Percentiles rank a stretch among this genome's conserved stretches.
Evolutionary conservation across 2,888 invertebrate species (phyloP).

Genomic region (Melanophora roralis): DNA sequence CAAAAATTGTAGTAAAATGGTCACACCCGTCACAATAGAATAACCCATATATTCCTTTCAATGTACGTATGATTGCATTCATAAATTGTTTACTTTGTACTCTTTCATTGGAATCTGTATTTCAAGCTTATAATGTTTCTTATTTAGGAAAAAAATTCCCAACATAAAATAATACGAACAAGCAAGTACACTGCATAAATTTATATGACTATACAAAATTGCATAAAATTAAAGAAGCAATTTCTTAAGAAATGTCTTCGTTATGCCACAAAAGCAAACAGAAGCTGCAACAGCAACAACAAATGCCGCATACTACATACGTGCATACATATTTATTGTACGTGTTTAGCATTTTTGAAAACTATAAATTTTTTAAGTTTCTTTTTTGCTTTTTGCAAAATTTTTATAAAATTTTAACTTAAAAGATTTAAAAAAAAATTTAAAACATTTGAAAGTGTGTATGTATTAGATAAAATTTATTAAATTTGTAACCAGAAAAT

Average conservation of each 20-base stretch:
- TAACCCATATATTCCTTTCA: no score
- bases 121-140: conserved; percentile 26
- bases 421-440: conserved; percentile 26
- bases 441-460: no score
- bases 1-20: no score
- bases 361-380: conserved; percentile 9
- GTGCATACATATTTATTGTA: conserved; percentile 55
- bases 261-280: conserved; percentile 17
- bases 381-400: conserved; percentile 40
- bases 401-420: conserved; percentile 55
- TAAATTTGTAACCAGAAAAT: conserved; percentile 47
- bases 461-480: conserved; percentile 37
- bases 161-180: background rate
- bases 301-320: conserved; percentile 38
- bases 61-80: no score
- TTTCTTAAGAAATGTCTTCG: background rate
- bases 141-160: background rate
- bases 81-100: background rate
- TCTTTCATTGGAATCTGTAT: conserved; percentile 25
- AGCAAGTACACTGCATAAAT: conserved; percentile 10
- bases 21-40: no score
- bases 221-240: conserved; percentile 24
- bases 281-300: conserved; percentile 42
- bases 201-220: conserved; percentile 13
- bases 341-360: conserved; percentile 61